A percentile compares a stretch with the other conserved stretches of the same genome.
phyloP scores from a whole-genome alignment of 1,140 invertebrate genomes.

The Polypedilum vanderplanki region DNA sequence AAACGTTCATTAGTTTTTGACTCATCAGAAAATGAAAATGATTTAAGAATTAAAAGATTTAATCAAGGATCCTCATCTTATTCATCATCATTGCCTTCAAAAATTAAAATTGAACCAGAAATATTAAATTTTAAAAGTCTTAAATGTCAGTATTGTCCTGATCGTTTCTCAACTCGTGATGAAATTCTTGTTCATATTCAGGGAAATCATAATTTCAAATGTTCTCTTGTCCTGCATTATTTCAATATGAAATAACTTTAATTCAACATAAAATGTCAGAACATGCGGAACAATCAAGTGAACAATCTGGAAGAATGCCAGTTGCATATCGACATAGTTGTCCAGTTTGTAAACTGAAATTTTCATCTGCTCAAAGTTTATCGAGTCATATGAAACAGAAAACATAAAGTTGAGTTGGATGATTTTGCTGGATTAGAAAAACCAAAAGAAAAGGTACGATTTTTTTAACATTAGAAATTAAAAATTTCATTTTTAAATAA shows the following conservation, averaged over 20 bases:
- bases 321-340: background rate
- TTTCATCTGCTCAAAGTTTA: background rate
- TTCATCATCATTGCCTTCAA: no score
- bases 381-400: background rate
- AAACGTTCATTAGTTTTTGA: no score
- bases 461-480: no score
- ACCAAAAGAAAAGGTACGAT: background rate
- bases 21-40: no score
- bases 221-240: background rate
- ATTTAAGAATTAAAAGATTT: no score
- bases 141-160: background rate
- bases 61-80: no score
- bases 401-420: background rate
- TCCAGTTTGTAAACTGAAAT: background rate
- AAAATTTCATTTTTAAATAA: no score
- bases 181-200: background rate
- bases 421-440: background rate
- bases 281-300: background rate
- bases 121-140: background rate
- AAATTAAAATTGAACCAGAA: no score
- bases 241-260: background rate
- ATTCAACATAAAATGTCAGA: background rate
- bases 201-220: background rate
- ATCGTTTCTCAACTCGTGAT: background rate
- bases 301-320: background rate